Base-by-base conservation (phyloP, 2,888 invertebrate genomes). In the Aradus depressus region DNA sequence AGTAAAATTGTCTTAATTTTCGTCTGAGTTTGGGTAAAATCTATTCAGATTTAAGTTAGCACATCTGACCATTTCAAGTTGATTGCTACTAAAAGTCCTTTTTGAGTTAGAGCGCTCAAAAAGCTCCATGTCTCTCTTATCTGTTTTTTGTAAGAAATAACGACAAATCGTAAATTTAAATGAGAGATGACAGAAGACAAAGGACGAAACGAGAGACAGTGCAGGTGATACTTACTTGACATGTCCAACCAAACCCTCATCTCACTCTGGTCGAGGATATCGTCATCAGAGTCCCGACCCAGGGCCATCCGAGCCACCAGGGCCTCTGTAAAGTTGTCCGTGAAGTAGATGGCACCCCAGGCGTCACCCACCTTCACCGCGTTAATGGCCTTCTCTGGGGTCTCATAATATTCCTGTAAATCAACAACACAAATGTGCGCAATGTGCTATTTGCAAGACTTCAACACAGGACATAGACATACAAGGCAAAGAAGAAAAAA, bases 241-340 rank as follows among this genome's bases (percentile, higher is more conserved):
- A 91, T 88, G 67, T 92, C 92, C 52, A 91, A 76, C 84, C 88
- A 87, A 47, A 91, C 86, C 63, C 86, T 76, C 53, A 91, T 80
- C 66, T 89, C 89, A 41, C 89, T 90, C 57, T 85, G 84, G 58
- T 84, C 81, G 49, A 91, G 75, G 0, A 88, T 89, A 61, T 90
- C 89, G 54, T 87, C 83, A 64, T 90, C 89, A 0, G 87, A 80
- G 21, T 86, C 84, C 62, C 82, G 81, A 35, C 84, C 86, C 57
- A 88, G 69, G 23, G 81, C 80, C 68, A 88, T 77, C 59, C 90
- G 74, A 1, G 88, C 88, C 0, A 88, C 80, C 25, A 91, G 73
- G 1, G 87, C 86, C 57, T 84, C 83, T 0, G 92, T 87, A 62
- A 92, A 95, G 65, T 92, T 92, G 62, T 85, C 82, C 21, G 87